Evolutionary conservation across 2,113 vertebrate genomes (phyloP), one percentile per base, ranked within the genome.

Genomic region (Grammomys surdaster): DNA sequence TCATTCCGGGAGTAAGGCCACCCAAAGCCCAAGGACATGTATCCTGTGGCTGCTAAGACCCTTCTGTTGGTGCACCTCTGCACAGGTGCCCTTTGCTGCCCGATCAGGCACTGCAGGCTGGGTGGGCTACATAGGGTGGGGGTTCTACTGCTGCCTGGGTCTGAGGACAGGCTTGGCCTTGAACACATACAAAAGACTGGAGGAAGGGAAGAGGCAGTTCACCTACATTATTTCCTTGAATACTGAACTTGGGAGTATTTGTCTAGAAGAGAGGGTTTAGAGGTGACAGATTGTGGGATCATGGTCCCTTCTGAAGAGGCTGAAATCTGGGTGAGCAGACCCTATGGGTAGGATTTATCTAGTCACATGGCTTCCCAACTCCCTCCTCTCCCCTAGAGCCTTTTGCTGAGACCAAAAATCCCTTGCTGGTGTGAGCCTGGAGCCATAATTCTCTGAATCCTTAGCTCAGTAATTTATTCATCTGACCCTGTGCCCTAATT

Each of bases 351-450:
- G 48, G 33, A 85, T 73, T 0, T 5, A 40, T 40, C 78, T 33
- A 36, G 10, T 7, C 56, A 75, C n/a, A 33, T 2, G 36, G 3
- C 7, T 87, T n/a, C 85, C 56, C 11, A 11, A 9, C 58, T 26
- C 54, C 80, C 46, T 19, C 72, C 7, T 69, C 46, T n/a, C 31
- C 51, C 48, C 75, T 28, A 76, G 16, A 88, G 48, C 48, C 5
- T n/a, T 91, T 46, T 26, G 16, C 31, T 43, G 48, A 80, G 12
- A 82, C 56, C 22, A 14, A 60, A 19, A 51, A 8, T 56, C 36
- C n/a, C 43, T 43, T 0, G 17, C 19, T 67, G 54, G 6, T n/a
- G 8, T 19, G 14, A n/a, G 5, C 8, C 43, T 9, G 20, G 0
- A 28, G 40, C 19, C 22, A 7, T 28, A 65, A n/a, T 13, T 31